Percentiles rank a stretch among this genome's conserved stretches.
Conservation (phyloP, 2,113 vertebrate genomes). For the Vireo altiloquus region DNA sequence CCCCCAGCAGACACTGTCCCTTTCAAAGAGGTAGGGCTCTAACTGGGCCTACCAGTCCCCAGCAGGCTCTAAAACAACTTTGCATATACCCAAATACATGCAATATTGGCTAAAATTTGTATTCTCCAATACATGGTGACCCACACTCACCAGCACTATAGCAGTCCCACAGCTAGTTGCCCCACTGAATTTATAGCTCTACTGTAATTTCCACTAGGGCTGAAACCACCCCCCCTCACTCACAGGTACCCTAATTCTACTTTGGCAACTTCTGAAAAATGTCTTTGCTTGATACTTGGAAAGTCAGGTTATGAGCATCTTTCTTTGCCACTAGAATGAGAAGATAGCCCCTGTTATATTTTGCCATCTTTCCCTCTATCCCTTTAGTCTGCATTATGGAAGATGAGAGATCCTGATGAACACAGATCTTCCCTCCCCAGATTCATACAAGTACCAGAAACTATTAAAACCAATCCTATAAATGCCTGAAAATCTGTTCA, state of each 20-base stretch:
- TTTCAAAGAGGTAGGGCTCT: background rate
- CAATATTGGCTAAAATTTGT: background rate
- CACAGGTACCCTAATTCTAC: background rate
- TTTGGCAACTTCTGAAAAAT: background rate
- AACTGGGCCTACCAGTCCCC: background rate
- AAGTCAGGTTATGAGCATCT: background rate
- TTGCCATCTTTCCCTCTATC: background rate
- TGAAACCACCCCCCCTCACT: fast-evolving
- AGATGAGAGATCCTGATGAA: background rate
- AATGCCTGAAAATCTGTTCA: background rate
- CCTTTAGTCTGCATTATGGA: background rate
- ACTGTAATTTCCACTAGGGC: background rate
- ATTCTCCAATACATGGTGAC: background rate
- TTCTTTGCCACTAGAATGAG: background rate
- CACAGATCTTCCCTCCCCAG: background rate
- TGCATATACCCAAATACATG: background rate
- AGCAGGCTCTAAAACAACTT: background rate
- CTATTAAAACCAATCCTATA: background rate
- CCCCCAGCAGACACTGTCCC: background rate
- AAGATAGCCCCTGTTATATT: background rate
- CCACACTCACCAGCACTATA: background rate
- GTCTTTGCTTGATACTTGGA: background rate
- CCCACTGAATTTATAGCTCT: background rate
- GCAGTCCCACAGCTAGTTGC: background rate
- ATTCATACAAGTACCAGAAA: background rate